Conservation (phyloP, 2,888 invertebrate genomes). For the Acanthopleura granulata region DNA sequence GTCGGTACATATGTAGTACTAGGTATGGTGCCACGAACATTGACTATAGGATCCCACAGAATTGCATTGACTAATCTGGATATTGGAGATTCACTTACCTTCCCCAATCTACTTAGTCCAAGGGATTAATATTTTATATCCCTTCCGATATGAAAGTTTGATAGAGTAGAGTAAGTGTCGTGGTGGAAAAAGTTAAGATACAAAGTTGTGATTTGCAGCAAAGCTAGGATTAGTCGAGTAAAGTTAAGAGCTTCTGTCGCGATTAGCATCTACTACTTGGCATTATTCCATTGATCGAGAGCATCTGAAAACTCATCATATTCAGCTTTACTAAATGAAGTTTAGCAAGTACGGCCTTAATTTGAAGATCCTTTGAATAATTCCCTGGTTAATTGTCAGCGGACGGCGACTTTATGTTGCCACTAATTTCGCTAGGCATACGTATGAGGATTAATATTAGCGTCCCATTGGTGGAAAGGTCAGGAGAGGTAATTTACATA, state of each 20-base stretch:
- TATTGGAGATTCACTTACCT: neutral
- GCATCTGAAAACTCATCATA: conserved; percentile 14
- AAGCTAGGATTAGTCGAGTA: conserved; percentile 1
- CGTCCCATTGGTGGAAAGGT: neutral
- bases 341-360: neutral
- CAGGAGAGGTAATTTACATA: conserved; percentile 4
- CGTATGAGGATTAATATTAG: neutral
- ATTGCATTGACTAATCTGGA: no score
- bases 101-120: neutral
- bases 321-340: conserved; percentile 15
- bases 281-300: conserved; percentile 13
- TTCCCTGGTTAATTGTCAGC: conserved; percentile 14
- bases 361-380: conserved; percentile 17
- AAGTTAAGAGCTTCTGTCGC: neutral
- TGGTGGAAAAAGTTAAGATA: conserved; percentile 4
- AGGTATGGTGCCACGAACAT: no score
- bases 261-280: conserved; percentile 12
- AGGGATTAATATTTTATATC: conserved; percentile 9
- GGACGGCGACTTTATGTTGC: neutral
- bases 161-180: neutral
- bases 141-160: conserved; percentile 9
- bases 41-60: no score
- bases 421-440: neutral
- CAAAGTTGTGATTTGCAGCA: neutral
- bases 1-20: no score